A percentile compares a stretch with the other conserved stretches of the same genome.
These are phyloP conservation scores for Globicephala melas DNA, from an alignment of 2,113 vertebrate species.

Conservation along the genomic window DNA sequence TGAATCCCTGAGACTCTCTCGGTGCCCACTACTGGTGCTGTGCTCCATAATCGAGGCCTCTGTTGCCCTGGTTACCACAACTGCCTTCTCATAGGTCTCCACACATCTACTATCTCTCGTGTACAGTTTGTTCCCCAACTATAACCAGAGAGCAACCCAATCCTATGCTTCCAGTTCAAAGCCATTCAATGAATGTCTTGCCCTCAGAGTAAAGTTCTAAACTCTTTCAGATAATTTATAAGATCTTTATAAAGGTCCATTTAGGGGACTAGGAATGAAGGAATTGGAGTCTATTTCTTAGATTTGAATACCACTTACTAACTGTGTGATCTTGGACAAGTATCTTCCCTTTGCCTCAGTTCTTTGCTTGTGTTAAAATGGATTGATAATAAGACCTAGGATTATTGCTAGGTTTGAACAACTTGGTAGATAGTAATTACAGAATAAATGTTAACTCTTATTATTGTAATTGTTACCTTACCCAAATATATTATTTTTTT, in stretches of 20 bases:
- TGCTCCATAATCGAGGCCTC: neutral
- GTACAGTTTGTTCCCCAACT: neutral
- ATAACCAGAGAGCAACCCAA: neutral
- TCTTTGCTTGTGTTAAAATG: neutral
- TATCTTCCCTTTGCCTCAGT: neutral
- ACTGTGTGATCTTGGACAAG: neutral
- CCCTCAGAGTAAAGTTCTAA: neutral
- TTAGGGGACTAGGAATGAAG: neutral
- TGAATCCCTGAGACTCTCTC: neutral
- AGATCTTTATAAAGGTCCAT: neutral
- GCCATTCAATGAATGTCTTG: neutral
- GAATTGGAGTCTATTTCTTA: neutral
- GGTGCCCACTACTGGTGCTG: neutral
- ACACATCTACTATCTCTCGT: neutral
- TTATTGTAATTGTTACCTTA: neutral
- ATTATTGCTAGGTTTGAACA: conserved; percentile 5
- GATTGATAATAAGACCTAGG: neutral
- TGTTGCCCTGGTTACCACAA: neutral
- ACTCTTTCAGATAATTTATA: neutral
- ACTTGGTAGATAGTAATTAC: neutral
- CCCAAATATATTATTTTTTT: neutral
- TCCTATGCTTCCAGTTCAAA: neutral
- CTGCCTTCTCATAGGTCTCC: neutral
- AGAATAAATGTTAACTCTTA: neutral
- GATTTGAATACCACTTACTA: neutral